Evolutionary conservation across 2,113 vertebrate genomes (phyloP).

Genomic region (Semnornis frantzii): DNA sequence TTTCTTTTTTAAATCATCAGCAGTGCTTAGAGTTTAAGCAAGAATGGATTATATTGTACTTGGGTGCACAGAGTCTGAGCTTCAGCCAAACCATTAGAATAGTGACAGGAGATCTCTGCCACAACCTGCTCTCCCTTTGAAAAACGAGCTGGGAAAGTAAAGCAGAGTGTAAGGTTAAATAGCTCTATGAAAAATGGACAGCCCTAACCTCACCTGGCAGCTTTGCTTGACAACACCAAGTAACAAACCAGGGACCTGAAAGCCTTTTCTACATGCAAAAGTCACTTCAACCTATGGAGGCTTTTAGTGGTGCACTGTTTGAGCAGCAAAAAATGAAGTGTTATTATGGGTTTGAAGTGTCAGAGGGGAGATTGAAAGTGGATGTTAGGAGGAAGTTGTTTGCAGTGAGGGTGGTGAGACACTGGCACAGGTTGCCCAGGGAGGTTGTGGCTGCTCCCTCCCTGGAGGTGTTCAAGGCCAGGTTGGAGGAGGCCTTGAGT

Average conservation of each 20-base stretch:
- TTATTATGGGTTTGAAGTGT: not conserved
- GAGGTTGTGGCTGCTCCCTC: too few species aligned
- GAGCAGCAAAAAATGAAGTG: not conserved
- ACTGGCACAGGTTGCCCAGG: too few species aligned
- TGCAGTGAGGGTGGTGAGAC: too few species aligned
- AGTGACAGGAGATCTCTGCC: not conserved
- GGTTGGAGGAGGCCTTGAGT: too few species aligned
- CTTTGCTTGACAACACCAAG: not conserved
- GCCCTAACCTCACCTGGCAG: not conserved
- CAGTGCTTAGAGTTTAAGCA: not conserved
- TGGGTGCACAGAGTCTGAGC: not conserved
- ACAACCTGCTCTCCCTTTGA: not conserved
- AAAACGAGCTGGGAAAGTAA: not conserved
- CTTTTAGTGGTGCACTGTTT: not conserved
- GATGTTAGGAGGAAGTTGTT: too few species aligned
- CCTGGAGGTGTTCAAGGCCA: too few species aligned
- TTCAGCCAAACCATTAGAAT: not conserved
- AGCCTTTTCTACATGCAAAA: not conserved
- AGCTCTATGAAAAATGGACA: not conserved
- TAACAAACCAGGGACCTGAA: not conserved
- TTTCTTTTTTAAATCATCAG: not conserved
- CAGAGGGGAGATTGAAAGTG: too few species aligned
- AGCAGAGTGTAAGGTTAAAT: not conserved
- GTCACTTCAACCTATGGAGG: accelerated
- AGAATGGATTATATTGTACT: not conserved